Evolutionary conservation across 2,797 vertebrate genomes (phyloP).

Genomic region (Microctenopoma stevenorrisi): DNA sequence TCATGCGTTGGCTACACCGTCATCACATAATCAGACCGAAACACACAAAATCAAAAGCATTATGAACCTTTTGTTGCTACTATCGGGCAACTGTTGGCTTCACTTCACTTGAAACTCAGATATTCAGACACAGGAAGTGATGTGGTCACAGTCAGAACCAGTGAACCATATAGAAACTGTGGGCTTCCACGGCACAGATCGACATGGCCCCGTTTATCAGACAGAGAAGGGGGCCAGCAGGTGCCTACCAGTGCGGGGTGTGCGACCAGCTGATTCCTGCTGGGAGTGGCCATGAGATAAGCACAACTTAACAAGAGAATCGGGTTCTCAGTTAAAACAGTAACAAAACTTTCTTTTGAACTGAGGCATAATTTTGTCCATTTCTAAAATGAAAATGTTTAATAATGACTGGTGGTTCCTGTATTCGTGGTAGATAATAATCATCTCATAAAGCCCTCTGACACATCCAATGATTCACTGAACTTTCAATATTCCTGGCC

Average conservation of each 20-base stretch:
- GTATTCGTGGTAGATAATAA: no score
- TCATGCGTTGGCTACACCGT: constrained; percentile 17
- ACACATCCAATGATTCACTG: no score
- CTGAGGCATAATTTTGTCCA: constrained; percentile 1
- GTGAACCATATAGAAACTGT: background rate
- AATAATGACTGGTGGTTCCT: no score
- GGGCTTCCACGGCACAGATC: background rate
- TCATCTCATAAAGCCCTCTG: no score
- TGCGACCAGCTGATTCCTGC: constrained; percentile 11
- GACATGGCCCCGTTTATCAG: constrained; percentile 30
- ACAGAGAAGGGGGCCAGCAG: constrained; percentile 32
- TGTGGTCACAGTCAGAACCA: constrained; percentile 6
- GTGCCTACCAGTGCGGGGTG: constrained; percentile 42
- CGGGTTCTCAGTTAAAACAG: background rate
- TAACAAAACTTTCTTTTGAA: no score
- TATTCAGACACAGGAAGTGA: background rate
- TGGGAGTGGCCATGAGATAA: constrained; percentile 13
- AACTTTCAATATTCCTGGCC: background rate
- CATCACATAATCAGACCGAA: constrained; percentile 48
- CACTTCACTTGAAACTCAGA: constrained; percentile 3
- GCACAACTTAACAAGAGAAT: background rate
- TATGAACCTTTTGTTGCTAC: constrained; percentile 31
- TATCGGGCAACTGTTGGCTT: background rate
- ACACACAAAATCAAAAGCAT: constrained; percentile 25
- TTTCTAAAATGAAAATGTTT: background rate